phyloP scores from a whole-genome alignment of 2,888 invertebrate species.

The Agrenia bidenticulata region DNA sequence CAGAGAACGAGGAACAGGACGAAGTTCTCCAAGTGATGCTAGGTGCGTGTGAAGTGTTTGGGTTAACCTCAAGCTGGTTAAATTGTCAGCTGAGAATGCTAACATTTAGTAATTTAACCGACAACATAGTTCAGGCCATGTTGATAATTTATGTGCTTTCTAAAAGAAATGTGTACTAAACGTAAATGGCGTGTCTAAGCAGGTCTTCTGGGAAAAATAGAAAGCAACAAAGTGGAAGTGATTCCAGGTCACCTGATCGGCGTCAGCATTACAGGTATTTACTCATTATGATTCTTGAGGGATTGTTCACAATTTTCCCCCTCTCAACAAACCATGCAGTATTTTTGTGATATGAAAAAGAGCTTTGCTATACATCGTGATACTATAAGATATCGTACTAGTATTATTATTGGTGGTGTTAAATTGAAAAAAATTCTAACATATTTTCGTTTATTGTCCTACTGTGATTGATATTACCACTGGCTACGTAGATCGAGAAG shows the following conservation, averaged over 20 bases:
- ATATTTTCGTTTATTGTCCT: constrained; percentile 1
- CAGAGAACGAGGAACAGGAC: not conserved
- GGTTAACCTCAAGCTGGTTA: too few relatives aligned
- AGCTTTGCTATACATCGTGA: too few relatives aligned
- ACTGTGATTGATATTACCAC: not conserved
- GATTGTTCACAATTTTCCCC: too few relatives aligned
- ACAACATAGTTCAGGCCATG: too few relatives aligned
- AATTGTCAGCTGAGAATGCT: too few relatives aligned
- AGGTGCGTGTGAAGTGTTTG: constrained; percentile 26
- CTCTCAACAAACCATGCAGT: too few relatives aligned
- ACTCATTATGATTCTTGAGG: too few relatives aligned
- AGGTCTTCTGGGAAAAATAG: constrained; percentile 37
- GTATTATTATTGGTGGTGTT: not conserved
- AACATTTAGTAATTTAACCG: too few relatives aligned
- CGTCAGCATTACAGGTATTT: constrained; percentile 33
- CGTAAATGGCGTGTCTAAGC: constrained; percentile 19
- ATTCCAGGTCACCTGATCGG: constrained; percentile 29
- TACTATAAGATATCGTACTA: not conserved
- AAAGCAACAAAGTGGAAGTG: constrained; percentile 33
- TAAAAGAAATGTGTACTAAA: constrained; percentile 2
- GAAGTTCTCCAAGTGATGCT: constrained; percentile 22
- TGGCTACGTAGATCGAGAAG: constrained; percentile 28
- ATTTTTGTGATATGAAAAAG: too few relatives aligned
- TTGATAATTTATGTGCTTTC: too few relatives aligned
- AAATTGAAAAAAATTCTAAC: not conserved